Conservation (phyloP, 1,140 invertebrate genomes). For the Zaprionus capensis region DNA sequence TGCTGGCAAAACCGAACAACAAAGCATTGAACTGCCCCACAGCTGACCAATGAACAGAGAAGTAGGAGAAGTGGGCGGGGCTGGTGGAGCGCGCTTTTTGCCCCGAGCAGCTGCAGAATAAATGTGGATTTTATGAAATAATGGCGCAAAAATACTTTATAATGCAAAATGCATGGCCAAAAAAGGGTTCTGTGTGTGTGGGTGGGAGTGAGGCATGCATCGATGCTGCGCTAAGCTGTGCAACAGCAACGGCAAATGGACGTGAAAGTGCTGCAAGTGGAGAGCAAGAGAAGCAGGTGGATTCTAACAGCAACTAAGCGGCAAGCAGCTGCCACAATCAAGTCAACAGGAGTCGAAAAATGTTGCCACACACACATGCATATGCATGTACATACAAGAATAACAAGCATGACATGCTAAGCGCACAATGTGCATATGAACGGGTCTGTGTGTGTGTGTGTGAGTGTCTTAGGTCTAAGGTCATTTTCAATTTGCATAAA, state of each 20-base stretch:
- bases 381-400: constrained; percentile 10
- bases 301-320: constrained; percentile 52
- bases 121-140: constrained; percentile 79
- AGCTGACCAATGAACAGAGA: constrained; percentile 23
- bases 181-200: constrained; percentile 10
- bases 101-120: constrained; percentile 68
- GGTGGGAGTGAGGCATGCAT: constrained; percentile 7
- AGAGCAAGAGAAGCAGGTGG: constrained; percentile 6
- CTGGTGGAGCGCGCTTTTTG: constrained; percentile 38
- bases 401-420: constrained; percentile 55
- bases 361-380: constrained; percentile 33
- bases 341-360: constrained; percentile 68
- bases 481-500: constrained; percentile 81
- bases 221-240: constrained; percentile 34
- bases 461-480: constrained; percentile 66
- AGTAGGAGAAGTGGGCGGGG: not conserved
- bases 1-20: not conserved
- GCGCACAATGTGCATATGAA: constrained; percentile 55
- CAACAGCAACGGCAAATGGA: constrained; percentile 38
- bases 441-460: constrained; percentile 21
- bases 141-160: constrained; percentile 76
- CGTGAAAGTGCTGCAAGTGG: constrained; percentile 20
- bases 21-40: constrained; percentile 8
- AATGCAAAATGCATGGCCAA: constrained; percentile 67
- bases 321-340: constrained; percentile 70